A percentile compares a stretch with the other conserved stretches of the same genome.
phyloP scores from a whole-genome alignment of 1,140 invertebrate genomes.

The Zaprionus gabonicus region DNA sequence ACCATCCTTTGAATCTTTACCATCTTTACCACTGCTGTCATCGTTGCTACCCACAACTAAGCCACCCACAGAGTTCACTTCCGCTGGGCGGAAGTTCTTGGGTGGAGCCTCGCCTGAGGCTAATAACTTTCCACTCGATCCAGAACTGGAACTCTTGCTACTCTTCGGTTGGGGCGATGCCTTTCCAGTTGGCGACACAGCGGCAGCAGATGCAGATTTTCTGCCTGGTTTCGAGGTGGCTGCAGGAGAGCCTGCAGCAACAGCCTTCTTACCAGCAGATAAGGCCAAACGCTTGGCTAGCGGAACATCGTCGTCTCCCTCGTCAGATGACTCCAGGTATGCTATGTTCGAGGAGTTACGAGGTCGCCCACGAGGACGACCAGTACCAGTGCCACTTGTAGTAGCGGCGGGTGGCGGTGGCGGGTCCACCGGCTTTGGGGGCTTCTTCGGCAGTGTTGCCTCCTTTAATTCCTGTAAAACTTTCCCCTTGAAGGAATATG shows the following conservation, averaged over 20 bases:
- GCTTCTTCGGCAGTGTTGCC: slow-evolving; percentile 86
- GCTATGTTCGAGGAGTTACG: slow-evolving; percentile 66
- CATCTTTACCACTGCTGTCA: slow-evolving; percentile 85
- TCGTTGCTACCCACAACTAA: slow-evolving; percentile 86
- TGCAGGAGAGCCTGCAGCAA: slow-evolving; percentile 37
- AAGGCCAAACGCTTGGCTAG: slow-evolving; percentile 79
- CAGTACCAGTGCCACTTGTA: slow-evolving; percentile 13
- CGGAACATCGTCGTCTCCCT: slow-evolving; percentile 83
- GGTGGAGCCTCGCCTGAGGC: slow-evolving; percentile 54
- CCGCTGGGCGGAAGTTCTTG: slow-evolving; percentile 86
- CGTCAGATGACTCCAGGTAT: slow-evolving; percentile 79
- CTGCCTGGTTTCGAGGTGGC: slow-evolving; percentile 40
- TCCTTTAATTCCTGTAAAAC: slow-evolving; percentile 80
- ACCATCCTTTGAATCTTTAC: slow-evolving; percentile 87
- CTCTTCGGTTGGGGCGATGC: slow-evolving; percentile 56
- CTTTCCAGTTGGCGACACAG: slow-evolving; percentile 39
- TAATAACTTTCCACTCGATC: slow-evolving; percentile 42
- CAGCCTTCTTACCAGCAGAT: slow-evolving; percentile 64
- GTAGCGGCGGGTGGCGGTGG: slow-evolving; percentile 14
- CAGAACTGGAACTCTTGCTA: slow-evolving; percentile 36
- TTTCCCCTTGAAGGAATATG: slow-evolving; percentile 84
- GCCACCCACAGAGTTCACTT: slow-evolving; percentile 89
- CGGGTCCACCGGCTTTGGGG: slow-evolving; percentile 66
- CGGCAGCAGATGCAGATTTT: slow-evolving; percentile 23
- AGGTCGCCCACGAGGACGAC: slow-evolving; percentile 59